Evolutionary conservation across 1,140 invertebrate species (phyloP), one percentile per base, ranked within the genome.

Genomic region (Drosophila kurseongensis): DNA sequence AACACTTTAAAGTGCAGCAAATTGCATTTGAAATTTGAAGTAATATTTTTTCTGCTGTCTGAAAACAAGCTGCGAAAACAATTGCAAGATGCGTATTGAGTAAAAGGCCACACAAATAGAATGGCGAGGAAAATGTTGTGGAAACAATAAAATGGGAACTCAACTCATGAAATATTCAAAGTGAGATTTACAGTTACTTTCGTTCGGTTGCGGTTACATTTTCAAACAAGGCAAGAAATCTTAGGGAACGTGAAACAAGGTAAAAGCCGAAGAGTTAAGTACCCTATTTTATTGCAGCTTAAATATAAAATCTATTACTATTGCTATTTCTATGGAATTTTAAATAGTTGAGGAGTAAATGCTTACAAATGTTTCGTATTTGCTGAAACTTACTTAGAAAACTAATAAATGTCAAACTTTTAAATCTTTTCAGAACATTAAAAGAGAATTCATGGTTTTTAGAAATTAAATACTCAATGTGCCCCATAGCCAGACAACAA

Each of bases 21-120:
- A 75, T 75, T 75, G 72, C 72, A 75, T 57, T 75, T 75, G 59
- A 65, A 74, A 75, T 73, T 73, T 69, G 54, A 27, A 52, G 69
- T 47, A 73, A 72, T 73, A 73, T 73, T 73, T 73, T 72, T 72
- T 61, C 54, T 35, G n/a, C 51, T 40, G n/a, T 62, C 27, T 62
- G 40, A 38, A 38, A 74, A 63, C 69, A 74, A 55, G 42, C 32
- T 18, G 58, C 71, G 65, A 57, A 75, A 75, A 75, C 71, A 65
- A 57, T 75, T 65, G 50, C 32, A 65, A 63, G 45, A 63, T 56
- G 52, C 72, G 48, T 38, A 67, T 69, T 27, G 50, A 27, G 57
- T 4, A 48, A 55, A 23, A 44, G 48, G 48, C 47, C 35, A 60
- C 7, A 48, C 16, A 32, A 54, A 41, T 10, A 32, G 38, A 29